Base-by-base conservation (phyloP, 1,140 invertebrate species). In the Arctopsyche grandis region DNA sequence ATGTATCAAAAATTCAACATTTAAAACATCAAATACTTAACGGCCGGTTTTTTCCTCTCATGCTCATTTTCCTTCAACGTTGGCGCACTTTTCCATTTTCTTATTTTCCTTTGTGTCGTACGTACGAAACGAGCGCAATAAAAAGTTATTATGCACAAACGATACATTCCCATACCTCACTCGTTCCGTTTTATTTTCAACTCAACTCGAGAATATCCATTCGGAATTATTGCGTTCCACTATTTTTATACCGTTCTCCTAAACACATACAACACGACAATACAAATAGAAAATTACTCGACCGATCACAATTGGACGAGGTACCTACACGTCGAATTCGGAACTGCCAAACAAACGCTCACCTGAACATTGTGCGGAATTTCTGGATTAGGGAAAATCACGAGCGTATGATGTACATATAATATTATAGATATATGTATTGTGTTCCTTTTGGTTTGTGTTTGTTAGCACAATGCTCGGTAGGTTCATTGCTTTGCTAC, bases 121-220 rank as follows among this genome's bases (percentile, higher is more conserved):
- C 56, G 56, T 60, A 21, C 16, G 56, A 21, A 60, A 60, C 16
- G 56, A 46, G 14, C 44, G 73, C 29, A 75, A 75, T 75, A 75
- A 75, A 75, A 75, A 75, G 73, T 75, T 75, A 75, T 75, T 75
- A 75, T 75, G 73, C 73, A 75, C 16, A 75, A 75, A 75, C 24
- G 44, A 48, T 75, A 75, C 24, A 58, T 58, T 48, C 29, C 73
- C 43, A 75, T 75, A 21, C 24, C 44, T 9, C 48, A n/a, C 69
- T 9, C 29, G 21, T 29, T 29, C 69, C 73, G 21, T 73, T 73
- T 73, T 73, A 52, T 73, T 69, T 26, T 38, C n/a, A 22, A 22
- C 69, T 29, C n/a, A 71, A 43, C 29, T 38, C 29, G 9, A 19
- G 24, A 71, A 75, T 58, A 16, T n/a, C 73, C 48, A 56, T 56